Conservation (phyloP, 2,797 vertebrate genomes). For the Basileuterus tristriatus region DNA sequence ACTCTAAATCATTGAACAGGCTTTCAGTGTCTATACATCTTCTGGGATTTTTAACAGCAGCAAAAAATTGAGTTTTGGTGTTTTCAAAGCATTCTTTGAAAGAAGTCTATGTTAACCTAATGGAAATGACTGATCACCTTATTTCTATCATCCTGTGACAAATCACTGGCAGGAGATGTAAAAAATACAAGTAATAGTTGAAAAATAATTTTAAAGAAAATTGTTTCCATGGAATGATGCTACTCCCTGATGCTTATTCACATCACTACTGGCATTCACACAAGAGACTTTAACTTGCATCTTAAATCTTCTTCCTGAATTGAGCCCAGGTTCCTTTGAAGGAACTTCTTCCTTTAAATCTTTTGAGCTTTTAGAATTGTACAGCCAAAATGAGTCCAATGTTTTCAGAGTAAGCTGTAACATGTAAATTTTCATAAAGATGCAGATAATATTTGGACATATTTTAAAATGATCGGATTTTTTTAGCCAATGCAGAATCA, state of each 20-base stretch:
- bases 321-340: neutral
- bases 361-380: neutral
- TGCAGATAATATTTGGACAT: neutral
- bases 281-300: neutral
- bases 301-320: neutral
- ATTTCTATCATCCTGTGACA: neutral
- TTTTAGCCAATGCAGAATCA: neutral
- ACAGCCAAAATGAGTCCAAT: neutral
- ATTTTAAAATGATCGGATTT: neutral
- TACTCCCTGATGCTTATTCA: neutral
- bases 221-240: neutral
- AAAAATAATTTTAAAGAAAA: slow-evolving; percentile 12
- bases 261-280: neutral
- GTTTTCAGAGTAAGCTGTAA: neutral
- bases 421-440: neutral
- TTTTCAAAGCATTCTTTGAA: slow-evolving; percentile 23
- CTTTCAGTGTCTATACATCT: slow-evolving; percentile 52
- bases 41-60: slow-evolving; percentile 30
- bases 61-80: slow-evolving; percentile 4
- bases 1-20: slow-evolving; percentile 59
- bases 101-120: neutral
- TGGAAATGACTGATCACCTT: slow-evolving; percentile 8
- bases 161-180: neutral
- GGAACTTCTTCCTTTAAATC: neutral
- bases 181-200: neutral